Evolutionary conservation across 2,797 vertebrate species (phyloP).

Genomic region (Dipus sagitta): DNA sequence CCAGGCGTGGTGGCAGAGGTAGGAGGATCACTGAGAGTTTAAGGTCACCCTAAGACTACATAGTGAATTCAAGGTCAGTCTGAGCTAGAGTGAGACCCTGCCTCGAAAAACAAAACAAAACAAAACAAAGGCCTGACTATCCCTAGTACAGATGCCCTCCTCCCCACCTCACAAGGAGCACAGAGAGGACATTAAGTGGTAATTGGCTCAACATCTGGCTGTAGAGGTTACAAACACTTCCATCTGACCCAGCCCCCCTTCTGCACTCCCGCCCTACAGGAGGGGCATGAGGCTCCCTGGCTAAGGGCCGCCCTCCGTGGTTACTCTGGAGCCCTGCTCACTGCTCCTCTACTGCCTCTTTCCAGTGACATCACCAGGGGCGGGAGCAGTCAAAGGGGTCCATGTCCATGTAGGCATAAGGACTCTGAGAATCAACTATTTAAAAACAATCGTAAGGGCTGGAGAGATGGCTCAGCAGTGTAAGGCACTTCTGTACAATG

Average conservation of each 20-base stretch:
- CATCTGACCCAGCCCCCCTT: not conserved
- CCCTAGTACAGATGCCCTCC: not conserved
- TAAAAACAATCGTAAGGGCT: constrained; percentile 14
- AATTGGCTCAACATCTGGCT: not conserved
- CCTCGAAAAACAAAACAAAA: too few species aligned
- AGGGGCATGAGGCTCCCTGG: not conserved
- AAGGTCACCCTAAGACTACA: too few species aligned
- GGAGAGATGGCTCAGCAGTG: too few species aligned
- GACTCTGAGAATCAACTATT: not conserved
- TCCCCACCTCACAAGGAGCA: not conserved
- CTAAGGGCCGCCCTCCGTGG: not conserved
- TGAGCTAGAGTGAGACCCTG: too few species aligned
- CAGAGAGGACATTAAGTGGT: not conserved
- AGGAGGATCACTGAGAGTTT: too few species aligned
- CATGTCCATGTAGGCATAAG: not conserved
- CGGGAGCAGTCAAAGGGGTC: not conserved
- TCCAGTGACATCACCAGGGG: not conserved
- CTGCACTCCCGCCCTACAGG: not conserved
- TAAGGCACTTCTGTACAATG: too few species aligned
- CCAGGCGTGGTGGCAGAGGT: too few species aligned
- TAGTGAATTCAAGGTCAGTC: too few species aligned
- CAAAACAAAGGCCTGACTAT: not conserved
- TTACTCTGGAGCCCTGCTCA: not conserved
- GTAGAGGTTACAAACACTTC: not conserved
- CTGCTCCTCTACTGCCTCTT: not conserved